Percentiles rank a stretch among this genome's conserved stretches.
phyloP scores from a whole-genome alignment of 2,113 vertebrate genomes.

The Muntiacus reevesi region DNA sequence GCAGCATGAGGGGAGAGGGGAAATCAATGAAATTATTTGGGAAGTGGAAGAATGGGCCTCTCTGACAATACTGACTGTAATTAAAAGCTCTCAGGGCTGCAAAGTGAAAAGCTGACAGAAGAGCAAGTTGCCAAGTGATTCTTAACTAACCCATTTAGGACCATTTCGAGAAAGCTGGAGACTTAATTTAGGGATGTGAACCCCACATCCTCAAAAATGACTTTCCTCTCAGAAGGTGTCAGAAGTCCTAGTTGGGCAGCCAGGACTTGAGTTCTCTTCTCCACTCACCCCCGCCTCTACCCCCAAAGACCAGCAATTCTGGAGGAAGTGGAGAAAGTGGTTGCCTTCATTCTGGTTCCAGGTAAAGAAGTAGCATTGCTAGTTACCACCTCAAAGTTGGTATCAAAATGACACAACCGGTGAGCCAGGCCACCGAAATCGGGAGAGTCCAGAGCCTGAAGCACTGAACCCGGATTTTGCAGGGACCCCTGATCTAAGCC shows the following conservation, averaged over 20 bases:
- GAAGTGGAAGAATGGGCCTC: not conserved
- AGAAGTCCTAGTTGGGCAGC: not conserved
- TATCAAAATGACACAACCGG: not conserved
- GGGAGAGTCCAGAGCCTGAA: not conserved
- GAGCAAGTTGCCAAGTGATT: not conserved
- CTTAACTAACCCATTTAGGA: not conserved
- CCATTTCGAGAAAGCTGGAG: not conserved
- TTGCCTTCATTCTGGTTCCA: not conserved
- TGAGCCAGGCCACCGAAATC: not conserved
- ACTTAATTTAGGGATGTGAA: not conserved
- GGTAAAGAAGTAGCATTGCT: not conserved
- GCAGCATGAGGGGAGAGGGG: not conserved
- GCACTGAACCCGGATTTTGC: not conserved
- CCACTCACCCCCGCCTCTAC: not conserved
- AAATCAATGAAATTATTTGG: slow-evolving; percentile 54
- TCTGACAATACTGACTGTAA: slow-evolving; percentile 25
- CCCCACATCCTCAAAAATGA: not conserved
- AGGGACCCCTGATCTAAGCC: not conserved
- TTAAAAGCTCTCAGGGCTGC: slow-evolving; percentile 47
- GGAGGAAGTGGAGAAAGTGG: not conserved
- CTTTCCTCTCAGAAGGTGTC: not conserved
- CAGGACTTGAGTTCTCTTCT: not conserved
- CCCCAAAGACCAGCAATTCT: not conserved
- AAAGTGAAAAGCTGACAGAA: not conserved
- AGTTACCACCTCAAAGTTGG: not conserved